Evolutionary conservation across 2,888 invertebrate genomes (phyloP).

Genomic region (Hybos culiciformis): DNA sequence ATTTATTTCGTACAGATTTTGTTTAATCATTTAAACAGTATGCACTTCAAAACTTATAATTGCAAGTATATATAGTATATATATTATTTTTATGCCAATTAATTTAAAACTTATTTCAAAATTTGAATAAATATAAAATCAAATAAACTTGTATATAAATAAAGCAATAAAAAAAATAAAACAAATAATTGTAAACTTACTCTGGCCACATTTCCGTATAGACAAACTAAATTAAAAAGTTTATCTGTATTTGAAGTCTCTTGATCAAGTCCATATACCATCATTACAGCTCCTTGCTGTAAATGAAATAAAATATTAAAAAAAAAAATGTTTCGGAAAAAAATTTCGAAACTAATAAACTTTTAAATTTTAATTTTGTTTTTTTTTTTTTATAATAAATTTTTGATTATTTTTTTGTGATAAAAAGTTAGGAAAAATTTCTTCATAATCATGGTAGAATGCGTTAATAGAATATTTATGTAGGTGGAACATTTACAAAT

Average conservation of each 20-base stretch:
- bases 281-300: slow-evolving; percentile 78
- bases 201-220: slow-evolving; percentile 96
- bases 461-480: no score
- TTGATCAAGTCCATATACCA: slow-evolving; percentile 94
- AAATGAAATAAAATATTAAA: neutral
- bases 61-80: no score
- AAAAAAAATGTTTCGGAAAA: slow-evolving; percentile 27
- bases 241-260: slow-evolving; percentile 90
- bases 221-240: slow-evolving; percentile 95
- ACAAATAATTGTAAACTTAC: slow-evolving; percentile 43
- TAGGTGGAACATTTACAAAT: no score
- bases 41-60: no score
- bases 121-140: neutral
- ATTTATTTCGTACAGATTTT: no score
- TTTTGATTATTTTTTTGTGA: neutral
- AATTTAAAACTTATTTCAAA: neutral
- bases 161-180: no score
- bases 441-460: no score
- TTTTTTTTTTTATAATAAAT: neutral
- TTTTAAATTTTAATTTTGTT: neutral
- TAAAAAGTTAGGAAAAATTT: no score
- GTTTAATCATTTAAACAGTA: no score
- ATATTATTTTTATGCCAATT: no score
- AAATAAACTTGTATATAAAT: no score
- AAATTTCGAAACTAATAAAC: slow-evolving; percentile 25